Evolutionary conservation across 1,140 invertebrate genomes (phyloP), one percentile per base, ranked within the genome.

Genomic region (Melanaphis sacchari): DNA sequence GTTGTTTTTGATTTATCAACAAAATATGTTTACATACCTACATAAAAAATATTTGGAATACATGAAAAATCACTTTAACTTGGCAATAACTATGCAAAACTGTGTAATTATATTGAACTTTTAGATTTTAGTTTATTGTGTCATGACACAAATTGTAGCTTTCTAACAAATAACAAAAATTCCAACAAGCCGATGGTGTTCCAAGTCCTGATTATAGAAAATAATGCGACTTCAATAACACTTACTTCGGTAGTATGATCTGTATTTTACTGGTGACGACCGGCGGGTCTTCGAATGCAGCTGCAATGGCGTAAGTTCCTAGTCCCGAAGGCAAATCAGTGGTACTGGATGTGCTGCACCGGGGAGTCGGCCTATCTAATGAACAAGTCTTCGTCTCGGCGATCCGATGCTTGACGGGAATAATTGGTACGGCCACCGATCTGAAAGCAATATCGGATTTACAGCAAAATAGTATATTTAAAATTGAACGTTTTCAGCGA

Each of bases 341-440:
- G 26, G 43, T 15, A 1, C 21, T 85, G 15, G 91, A 43, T 2
- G 81, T 84, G 26, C 38, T 93, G 76, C 91, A 93, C 9, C 81
- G 41, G 5, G 59, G 59, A 31, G 46, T 54, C 36, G 98, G 98
- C 94, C 98, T 96, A 94, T 98, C 98, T 93, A 98, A 97, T 0
- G 98, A 97, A 94, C 96, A 98, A n/a, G 97, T 98, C 40, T 97
- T 95, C 0, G 97, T 95, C 94, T 97, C 96, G 41, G 95, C 95
- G 52, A 97, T 96, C 91, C 98, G 96, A 95, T 98, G 97, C 94
- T 97, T 97, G 85, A 98, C 96, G 40, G 98, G 98, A 85, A 98
- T 96, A 93, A 98, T 97, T 2, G 97, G 97, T 92, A 98, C 95
- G 31, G 97, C 98, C 84, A 97, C 96, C 18, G 98, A 97, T 87